Percentiles rank a stretch among this genome's conserved stretches.
Conservation (phyloP, 23 tunicate species). For the Halocynthia roretzi region DNA sequence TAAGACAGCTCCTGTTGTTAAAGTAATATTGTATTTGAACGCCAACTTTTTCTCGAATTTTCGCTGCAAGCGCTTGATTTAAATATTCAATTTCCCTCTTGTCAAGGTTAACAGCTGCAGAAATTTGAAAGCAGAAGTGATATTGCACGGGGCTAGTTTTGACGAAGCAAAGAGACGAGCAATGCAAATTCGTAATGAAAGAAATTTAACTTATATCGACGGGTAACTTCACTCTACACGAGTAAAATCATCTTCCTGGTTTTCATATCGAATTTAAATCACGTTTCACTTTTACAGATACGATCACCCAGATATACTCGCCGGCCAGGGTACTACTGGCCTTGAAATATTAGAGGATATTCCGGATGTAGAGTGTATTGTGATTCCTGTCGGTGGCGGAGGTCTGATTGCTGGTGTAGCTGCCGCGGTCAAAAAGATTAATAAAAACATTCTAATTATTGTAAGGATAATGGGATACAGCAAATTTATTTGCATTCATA, state of each 20-base stretch:
- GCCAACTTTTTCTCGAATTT: background rate
- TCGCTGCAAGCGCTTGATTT: background rate
- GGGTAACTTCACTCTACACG: slow-evolving; percentile 37
- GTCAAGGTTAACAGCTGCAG: slow-evolving; percentile 72
- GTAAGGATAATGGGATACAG: slow-evolving; percentile 25
- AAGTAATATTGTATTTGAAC: slow-evolving; percentile 30
- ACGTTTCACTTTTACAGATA: slow-evolving; percentile 44
- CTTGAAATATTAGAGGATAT: slow-evolving; percentile 87
- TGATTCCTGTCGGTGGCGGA: slow-evolving; percentile 97
- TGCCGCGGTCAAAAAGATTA: slow-evolving; percentile 73
- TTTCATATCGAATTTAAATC: background rate
- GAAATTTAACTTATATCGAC: slow-evolving; percentile 68
- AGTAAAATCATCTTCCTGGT: background rate
- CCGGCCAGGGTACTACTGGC: slow-evolving; percentile 97
- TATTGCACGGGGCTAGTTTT: slow-evolving; percentile 64
- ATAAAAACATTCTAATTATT: slow-evolving; percentile 76
- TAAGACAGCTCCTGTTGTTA: slow-evolving; percentile 85
- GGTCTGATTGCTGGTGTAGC: slow-evolving; percentile 86
- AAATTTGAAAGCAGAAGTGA: slow-evolving; percentile 62
- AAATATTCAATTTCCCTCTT: background rate
- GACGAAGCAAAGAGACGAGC: slow-evolving; percentile 81
- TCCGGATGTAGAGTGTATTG: slow-evolving; percentile 83
- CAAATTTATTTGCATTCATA: too few species aligned
- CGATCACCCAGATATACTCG: slow-evolving; percentile 93
- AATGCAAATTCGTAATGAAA: slow-evolving; percentile 50